Evolutionary conservation across 1,140 invertebrate species (phyloP).

Genomic region (Alviniconcha marisindica): DNA sequence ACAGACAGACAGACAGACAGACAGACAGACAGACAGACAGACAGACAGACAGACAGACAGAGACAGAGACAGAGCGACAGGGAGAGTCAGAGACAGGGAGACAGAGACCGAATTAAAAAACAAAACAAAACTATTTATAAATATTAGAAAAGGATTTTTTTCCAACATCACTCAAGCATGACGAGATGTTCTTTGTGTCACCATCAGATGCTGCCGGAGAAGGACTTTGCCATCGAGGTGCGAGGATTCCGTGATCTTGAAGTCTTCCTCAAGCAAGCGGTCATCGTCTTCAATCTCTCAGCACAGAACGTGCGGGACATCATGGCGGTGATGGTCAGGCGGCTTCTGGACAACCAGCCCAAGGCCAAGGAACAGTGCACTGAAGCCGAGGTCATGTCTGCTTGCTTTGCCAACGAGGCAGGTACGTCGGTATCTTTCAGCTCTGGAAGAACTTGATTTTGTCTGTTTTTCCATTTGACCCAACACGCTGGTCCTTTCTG

Average conservation of each 20-base stretch:
- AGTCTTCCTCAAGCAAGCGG: slow-evolving; percentile 80
- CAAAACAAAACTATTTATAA: background rate
- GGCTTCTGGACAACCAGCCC: background rate
- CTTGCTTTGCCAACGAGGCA: background rate
- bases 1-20: slow-evolving; percentile 49
- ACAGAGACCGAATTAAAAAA: background rate
- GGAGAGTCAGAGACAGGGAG: background rate
- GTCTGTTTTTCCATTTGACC: too few relatives aligned
- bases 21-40: slow-evolving; percentile 48
- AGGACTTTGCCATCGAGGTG: slow-evolving; percentile 82
- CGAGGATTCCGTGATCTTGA: slow-evolving; percentile 81
- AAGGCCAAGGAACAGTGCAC: slow-evolving; percentile 20
- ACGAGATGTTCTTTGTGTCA: background rate
- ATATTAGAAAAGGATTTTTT: background rate
- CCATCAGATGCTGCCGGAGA: slow-evolving; percentile 80
- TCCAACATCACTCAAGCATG: background rate
- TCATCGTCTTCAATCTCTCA: slow-evolving; percentile 80
- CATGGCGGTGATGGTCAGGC: background rate
- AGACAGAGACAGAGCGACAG: slow-evolving; percentile 45
- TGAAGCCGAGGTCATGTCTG: slow-evolving; percentile 7
- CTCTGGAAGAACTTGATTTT: too few relatives aligned
- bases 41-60: slow-evolving; percentile 46
- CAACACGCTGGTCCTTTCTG: too few relatives aligned
- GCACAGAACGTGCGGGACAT: slow-evolving; percentile 13
- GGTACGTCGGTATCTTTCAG: background rate